Conservation (phyloP, 2,797 vertebrate species). For the Heliangelus exortis region DNA sequence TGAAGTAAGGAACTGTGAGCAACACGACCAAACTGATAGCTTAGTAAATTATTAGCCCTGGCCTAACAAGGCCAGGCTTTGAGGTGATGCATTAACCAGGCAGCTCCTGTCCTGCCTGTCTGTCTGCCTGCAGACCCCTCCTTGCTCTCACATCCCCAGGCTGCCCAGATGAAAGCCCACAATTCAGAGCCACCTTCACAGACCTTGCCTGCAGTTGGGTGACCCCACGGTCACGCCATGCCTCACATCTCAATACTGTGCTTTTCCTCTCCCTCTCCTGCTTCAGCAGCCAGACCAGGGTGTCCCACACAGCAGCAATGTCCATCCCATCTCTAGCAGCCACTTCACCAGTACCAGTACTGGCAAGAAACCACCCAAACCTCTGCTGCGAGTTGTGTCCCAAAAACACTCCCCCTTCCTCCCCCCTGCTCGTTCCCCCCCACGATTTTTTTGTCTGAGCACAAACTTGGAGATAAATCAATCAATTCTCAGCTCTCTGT, state of each 20-base stretch:
- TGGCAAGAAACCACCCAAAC: accelerated
- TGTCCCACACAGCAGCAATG: accelerated
- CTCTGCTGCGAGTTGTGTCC: background rate
- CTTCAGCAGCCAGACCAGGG: background rate
- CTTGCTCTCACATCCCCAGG: background rate
- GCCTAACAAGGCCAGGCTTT: accelerated
- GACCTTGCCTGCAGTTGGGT: background rate
- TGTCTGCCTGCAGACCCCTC: background rate
- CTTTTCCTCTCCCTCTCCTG: too few species aligned
- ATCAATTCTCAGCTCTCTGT: background rate
- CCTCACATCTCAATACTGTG: accelerated
- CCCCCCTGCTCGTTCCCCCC: background rate
- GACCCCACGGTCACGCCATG: accelerated
- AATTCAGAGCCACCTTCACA: background rate
- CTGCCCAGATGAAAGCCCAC: background rate
- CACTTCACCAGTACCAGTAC: accelerated
- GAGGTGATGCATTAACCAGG: constrained; percentile 10
- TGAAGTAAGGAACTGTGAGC: background rate
- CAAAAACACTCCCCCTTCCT: background rate
- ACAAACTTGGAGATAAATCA: background rate
- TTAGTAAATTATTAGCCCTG: constrained; percentile 33
- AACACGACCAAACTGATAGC: background rate
- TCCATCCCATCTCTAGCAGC: background rate
- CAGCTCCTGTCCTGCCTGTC: accelerated
- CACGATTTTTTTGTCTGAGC: accelerated